Percentiles rank a stretch among this genome's conserved stretches.
Evolutionary conservation across 1,140 invertebrate genomes (phyloP).

Genomic region (Drosophila melanica): DNA sequence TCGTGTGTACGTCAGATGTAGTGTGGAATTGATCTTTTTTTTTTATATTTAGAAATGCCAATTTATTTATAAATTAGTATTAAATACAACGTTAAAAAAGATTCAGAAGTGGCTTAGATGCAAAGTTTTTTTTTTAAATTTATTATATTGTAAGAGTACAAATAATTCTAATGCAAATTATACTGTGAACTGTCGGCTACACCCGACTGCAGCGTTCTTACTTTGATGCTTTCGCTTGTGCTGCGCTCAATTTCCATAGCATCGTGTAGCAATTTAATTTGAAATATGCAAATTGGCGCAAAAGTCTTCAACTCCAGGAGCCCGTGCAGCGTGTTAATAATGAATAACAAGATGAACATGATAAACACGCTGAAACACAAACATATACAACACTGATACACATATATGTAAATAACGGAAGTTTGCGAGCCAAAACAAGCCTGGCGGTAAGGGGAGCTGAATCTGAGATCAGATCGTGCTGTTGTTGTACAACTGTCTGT

Average conservation of each 20-base stretch:
- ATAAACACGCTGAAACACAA: constrained; percentile 17
- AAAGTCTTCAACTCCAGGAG: constrained; percentile 14
- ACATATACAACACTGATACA: neutral
- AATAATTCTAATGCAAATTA: too few species aligned
- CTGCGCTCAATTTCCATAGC: constrained; percentile 37
- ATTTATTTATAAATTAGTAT: too few species aligned
- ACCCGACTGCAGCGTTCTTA: too few species aligned
- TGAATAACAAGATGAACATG: constrained; percentile 43
- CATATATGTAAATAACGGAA: neutral
- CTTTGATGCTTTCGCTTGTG: neutral
- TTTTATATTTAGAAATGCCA: too few species aligned
- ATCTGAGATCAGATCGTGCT: constrained; percentile 27
- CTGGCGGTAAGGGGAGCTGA: neutral
- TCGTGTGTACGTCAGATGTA: too few species aligned
- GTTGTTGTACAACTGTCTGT: constrained; percentile 10
- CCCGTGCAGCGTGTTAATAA: constrained; percentile 46
- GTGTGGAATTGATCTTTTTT: too few species aligned
- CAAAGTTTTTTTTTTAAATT: neutral
- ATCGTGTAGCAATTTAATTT: constrained; percentile 49
- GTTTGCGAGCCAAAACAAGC: neutral
- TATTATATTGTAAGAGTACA: neutral
- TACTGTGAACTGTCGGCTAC: too few species aligned
- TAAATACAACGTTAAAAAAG: too few species aligned
- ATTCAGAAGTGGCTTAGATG: too few species aligned
- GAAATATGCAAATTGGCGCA: constrained; percentile 50